A percentile compares a stretch with the other conserved stretches of the same genome.
These are phyloP conservation scores for Panagrolaimus sp. DNA, from an alignment of 1,140 invertebrate genomes.

Conservation along the genomic window DNA sequence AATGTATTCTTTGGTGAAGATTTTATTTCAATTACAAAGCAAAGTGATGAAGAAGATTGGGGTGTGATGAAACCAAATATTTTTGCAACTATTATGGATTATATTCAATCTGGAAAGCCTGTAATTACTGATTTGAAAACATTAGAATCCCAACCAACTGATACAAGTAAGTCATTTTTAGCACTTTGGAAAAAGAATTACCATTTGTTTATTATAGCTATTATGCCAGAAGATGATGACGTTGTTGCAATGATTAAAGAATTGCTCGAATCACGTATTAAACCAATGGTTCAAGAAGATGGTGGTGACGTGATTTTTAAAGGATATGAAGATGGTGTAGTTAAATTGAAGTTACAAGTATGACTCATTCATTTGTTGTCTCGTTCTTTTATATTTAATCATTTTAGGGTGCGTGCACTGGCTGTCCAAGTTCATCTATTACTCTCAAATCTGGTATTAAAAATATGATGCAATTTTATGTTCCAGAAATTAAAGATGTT, in stretches of 20 bases:
- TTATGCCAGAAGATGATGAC: constrained; percentile 77
- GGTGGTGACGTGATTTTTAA: constrained; percentile 96
- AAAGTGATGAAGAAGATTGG: constrained; percentile 85
- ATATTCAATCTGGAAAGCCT: constrained; percentile 89
- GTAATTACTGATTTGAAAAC: constrained; percentile 73
- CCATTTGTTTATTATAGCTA: constrained; percentile 44
- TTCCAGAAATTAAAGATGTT: constrained; percentile 76
- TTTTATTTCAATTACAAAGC: constrained; percentile 81
- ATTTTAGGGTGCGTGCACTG: constrained; percentile 77
- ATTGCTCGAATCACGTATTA: constrained; percentile 86
- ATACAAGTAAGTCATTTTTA: constrained; percentile 39
- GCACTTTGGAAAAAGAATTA: constrained; percentile 1
- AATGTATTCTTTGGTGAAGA: constrained; percentile 90
- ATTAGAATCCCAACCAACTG: constrained; percentile 27
- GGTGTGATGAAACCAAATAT: constrained; percentile 87
- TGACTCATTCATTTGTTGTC: constrained; percentile 4
- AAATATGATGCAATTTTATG: constrained; percentile 99
- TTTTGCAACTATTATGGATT: constrained; percentile 97
- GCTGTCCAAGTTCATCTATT: constrained; percentile 93
- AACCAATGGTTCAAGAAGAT: constrained; percentile 97
- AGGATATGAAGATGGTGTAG: constrained; percentile 75
- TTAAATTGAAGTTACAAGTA: constrained; percentile 79
- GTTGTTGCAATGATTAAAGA: constrained; percentile 97
- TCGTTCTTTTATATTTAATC: constrained; percentile 12
- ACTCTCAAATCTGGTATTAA: constrained; percentile 96